Percentiles rank a stretch among this genome's conserved stretches.
phyloP scores from a whole-genome alignment of 2,113 vertebrate genomes.

The Caracal caracal region DNA sequence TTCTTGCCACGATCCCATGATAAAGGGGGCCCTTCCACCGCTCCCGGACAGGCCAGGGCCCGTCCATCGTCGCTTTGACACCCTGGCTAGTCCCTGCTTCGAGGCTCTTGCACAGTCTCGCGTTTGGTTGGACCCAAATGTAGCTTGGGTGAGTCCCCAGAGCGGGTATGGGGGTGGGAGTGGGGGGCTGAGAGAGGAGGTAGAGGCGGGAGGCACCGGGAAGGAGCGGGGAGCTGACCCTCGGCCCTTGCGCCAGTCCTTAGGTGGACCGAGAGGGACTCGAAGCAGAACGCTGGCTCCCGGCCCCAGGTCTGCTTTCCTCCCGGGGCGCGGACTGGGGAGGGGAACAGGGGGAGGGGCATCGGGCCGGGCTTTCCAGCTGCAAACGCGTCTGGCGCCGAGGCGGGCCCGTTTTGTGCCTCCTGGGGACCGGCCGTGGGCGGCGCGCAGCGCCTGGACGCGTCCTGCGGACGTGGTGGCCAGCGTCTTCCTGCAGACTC shows the following conservation, averaged over 20 bases:
- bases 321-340: background rate
- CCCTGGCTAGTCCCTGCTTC: background rate
- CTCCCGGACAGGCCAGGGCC: background rate
- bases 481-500: constrained; percentile 27
- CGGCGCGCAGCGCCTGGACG: constrained; percentile 52
- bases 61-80: background rate
- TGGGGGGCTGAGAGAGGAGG: background rate
- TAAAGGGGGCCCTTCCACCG: background rate
- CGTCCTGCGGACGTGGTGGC: constrained; percentile 68
- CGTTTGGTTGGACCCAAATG: background rate
- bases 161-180: background rate
- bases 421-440: constrained; percentile 73
- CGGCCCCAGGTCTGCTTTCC: background rate
- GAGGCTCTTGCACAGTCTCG: background rate
- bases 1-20: background rate
- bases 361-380: constrained; percentile 44
- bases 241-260: background rate
- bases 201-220: background rate
- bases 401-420: constrained; percentile 67
- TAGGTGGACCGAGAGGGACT: background rate
- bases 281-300: background rate
- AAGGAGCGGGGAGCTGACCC: background rate
- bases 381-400: constrained; percentile 78
- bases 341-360: constrained; percentile 68
- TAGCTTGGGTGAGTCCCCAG: background rate